These are phyloP conservation scores for Leptestheria dahalacensis DNA, from an alignment of 1,140 invertebrate species.

Conservation along the genomic window DNA sequence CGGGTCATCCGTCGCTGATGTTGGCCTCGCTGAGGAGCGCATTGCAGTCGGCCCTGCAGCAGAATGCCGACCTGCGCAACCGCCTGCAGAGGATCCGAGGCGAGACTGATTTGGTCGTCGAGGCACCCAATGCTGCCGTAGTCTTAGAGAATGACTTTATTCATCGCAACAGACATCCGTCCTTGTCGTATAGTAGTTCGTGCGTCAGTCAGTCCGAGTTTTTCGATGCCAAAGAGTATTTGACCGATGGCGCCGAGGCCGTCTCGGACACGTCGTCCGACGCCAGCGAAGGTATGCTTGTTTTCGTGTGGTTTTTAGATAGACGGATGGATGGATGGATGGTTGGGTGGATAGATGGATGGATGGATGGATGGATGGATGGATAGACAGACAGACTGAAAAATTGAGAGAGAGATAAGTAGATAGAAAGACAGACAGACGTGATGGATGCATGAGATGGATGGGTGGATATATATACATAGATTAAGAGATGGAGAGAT, in stretches of 20 bases:
- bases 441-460: no score
- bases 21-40: conserved; percentile 38
- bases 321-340: no score
- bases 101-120: conserved; percentile 26
- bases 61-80: conserved; percentile 52
- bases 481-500: no score
- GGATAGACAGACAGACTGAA: no score
- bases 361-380: no score
- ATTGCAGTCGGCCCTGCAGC: conserved; percentile 46
- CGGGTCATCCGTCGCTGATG: conserved; percentile 24
- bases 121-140: conserved; percentile 20
- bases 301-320: no score
- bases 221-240: conserved; percentile 60
- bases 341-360: no score
- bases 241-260: conserved; percentile 21
- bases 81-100: conserved; percentile 47
- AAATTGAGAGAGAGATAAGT: no score
- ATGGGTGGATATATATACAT: no score
- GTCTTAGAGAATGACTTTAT: conserved; percentile 21
- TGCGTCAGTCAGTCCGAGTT: conserved; percentile 68
- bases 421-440: no score
- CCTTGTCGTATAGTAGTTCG: conserved; percentile 54
- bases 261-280: conserved; percentile 47
- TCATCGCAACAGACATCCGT: conserved; percentile 34
- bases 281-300: conserved; percentile 33